A percentile compares a stretch with the other conserved stretches of the same genome.
These are phyloP conservation scores for Gasterosteus nipponicus DNA, from an alignment of 2,113 vertebrate genomes.

Conservation along the genomic window DNA sequence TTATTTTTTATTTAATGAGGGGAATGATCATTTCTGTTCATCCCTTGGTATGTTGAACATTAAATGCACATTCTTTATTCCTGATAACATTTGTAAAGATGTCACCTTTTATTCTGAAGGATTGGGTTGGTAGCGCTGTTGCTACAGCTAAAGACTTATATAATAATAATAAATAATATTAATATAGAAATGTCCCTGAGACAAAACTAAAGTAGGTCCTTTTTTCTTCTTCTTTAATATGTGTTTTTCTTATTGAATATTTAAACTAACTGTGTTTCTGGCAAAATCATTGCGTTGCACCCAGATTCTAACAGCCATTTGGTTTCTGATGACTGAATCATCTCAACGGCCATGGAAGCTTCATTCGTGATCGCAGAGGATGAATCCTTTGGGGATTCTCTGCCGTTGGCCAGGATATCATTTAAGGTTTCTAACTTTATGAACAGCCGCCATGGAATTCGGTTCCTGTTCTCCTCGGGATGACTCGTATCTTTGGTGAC, in stretches of 20 bases:
- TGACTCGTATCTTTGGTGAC: background rate
- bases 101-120: background rate
- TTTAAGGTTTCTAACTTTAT: background rate
- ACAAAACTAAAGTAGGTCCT: background rate
- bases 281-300: background rate
- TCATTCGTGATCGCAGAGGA: background rate
- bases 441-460: background rate
- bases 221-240: background rate
- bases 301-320: background rate
- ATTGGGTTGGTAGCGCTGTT: background rate
- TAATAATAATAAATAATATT: no score
- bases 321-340: no score
- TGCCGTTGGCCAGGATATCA: background rate
- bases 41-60: no score
- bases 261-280: background rate
- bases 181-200: background rate
- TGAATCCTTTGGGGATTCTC: background rate
- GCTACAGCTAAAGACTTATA: background rate
- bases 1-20: background rate
- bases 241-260: background rate
- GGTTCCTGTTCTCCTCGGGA: background rate
- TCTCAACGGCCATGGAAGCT: background rate
- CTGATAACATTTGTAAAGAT: background rate
- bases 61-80: background rate
- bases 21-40: background rate